Base-by-base conservation (phyloP, 2,888 invertebrate genomes). In the Epinotia brunnichana region DNA sequence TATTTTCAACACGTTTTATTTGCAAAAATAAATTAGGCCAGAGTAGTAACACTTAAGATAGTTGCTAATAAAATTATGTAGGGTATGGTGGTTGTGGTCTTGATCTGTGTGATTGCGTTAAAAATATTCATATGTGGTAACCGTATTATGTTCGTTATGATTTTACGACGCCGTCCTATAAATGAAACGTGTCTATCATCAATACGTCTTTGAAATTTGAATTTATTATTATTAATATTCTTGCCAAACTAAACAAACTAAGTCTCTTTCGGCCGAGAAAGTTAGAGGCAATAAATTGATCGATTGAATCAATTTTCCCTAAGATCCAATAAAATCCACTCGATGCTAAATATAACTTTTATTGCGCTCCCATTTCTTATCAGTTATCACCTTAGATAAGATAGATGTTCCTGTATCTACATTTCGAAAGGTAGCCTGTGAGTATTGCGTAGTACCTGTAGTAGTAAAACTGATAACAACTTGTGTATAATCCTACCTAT, bases 331-430 rank as follows among this genome's bases (percentile, higher is more conserved):
- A n/a, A 17, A 61, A 56, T 39, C 29, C 21, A 56, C 17, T 56
- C 51, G 21, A 53, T 51, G 29, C 62, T 73, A 63, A 63, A 59
- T 69, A 73, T 59, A 73, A 63, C 57, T 63, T 69, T 69, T 63
- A 73, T 68, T 53, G 63, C 57, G 53, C 24, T 53, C 68, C 29
- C 29, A 67, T 57, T 48, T n/a, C 48, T 48, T 48, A 48, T 72
- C 24, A 9, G n/a, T 67, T 72, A 73, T 73, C 72, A 51, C 63
- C 41, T 57, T 29, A 63, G 73, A 73, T 73, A 60, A 69, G 67
- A 60, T 63, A 69, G 48, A 67, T 67, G 54, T 51, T 44, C 66
- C 53, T 39, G 11, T 62, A 70, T 41, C 63, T 70, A 57, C 19
- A 51, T 57, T 68, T 72, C 13, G 48, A 48, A 51, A 57, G 56